phyloP scores from a whole-genome alignment of 2,797 vertebrate genomes.

The Scarus forsteni region DNA sequence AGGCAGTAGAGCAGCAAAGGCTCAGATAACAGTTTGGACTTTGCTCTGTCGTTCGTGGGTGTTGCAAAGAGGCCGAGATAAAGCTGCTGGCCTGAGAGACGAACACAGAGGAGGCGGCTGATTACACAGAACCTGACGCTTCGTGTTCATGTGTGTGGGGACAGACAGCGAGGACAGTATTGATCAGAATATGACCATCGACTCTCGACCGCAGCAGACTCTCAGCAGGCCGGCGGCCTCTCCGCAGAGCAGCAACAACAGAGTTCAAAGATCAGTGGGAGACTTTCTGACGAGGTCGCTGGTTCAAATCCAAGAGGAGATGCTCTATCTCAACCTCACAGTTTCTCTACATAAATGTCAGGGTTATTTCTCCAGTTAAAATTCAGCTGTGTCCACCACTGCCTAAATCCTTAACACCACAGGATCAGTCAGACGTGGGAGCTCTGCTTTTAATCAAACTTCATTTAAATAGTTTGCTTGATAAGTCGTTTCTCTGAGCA shows the following conservation, averaged over 20 bases:
- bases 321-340: neutral
- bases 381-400: no score
- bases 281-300: constrained; percentile 1
- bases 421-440: no score
- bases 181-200: constrained; percentile 48
- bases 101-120: constrained; percentile 71
- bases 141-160: constrained; percentile 40
- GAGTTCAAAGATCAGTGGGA: constrained; percentile 39
- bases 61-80: constrained; percentile 85
- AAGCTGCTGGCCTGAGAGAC: constrained; percentile 69
- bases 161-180: constrained; percentile 52
- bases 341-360: neutral
- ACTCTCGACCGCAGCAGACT: constrained; percentile 31
- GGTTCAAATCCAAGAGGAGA: constrained; percentile 20
- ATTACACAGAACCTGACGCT: constrained; percentile 77
- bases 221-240: neutral
- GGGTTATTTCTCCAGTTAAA: neutral
- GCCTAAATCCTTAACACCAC: no score
- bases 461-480: no score
- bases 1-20: constrained; percentile 28
- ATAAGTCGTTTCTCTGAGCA: no score
- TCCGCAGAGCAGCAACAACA: neutral
- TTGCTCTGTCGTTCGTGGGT: constrained; percentile 80
- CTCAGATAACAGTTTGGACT: constrained; percentile 84
- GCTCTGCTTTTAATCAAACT: no score